Evolutionary conservation across 2,113 vertebrate genomes (phyloP).

Genomic region (Silurus asotus): DNA sequence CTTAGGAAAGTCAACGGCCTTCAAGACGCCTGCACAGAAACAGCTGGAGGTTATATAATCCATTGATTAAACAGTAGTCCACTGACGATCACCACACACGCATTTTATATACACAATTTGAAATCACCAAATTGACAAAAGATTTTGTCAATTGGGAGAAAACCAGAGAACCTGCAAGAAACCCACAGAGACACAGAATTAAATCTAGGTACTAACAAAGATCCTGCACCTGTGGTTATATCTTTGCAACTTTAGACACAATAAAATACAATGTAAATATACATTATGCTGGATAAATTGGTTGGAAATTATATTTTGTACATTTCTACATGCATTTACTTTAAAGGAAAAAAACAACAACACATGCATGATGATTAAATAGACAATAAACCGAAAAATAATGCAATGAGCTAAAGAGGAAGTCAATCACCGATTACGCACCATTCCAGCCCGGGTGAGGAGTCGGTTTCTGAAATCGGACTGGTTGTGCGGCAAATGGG

Average conservation of each 20-base stretch:
- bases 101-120: not conserved
- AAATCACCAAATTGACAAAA: not conserved
- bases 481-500: constrained; percentile 83
- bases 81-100: not conserved
- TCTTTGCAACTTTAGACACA: not conserved
- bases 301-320: not conserved
- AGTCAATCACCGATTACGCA: constrained; percentile 53
- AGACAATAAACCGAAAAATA: not conserved
- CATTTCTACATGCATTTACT: not conserved
- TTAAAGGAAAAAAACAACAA: not conserved
- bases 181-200: not conserved
- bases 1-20: constrained; percentile 68
- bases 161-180: not conserved
- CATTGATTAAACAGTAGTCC: not conserved
- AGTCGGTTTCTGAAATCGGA: constrained; percentile 79
- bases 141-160: not conserved
- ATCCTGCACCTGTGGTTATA: not conserved
- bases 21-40: constrained; percentile 73
- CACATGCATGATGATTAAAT: not conserved
- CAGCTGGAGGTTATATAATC: not conserved
- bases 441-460: constrained; percentile 90
- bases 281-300: no score
- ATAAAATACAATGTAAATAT: not conserved
- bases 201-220: not conserved
- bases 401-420: not conserved